A percentile compares a stretch with the other conserved stretches of the same genome.
These are phyloP conservation scores for Alces alces DNA, from an alignment of 2,113 vertebrate genomes.

Conservation along the genomic window DNA sequence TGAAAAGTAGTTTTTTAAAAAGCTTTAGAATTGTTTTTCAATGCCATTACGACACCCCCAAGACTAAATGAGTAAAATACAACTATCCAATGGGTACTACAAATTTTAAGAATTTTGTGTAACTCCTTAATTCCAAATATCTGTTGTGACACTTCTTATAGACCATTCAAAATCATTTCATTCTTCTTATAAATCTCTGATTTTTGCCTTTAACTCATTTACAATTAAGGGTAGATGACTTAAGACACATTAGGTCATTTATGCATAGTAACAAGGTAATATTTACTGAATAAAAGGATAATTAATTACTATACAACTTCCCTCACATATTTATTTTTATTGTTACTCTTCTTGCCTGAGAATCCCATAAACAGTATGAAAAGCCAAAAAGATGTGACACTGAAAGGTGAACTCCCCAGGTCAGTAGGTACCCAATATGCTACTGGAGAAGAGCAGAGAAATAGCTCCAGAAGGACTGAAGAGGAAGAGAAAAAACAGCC, in stretches of 20 bases:
- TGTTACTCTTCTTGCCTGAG: neutral
- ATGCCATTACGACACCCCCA: neutral
- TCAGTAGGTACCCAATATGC: neutral
- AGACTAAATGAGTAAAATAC: neutral
- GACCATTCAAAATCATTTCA: neutral
- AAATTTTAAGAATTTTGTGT: neutral
- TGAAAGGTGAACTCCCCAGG: neutral
- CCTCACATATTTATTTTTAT: neutral
- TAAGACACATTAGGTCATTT: neutral
- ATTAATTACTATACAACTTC: neutral
- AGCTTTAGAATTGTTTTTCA: neutral
- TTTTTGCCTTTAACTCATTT: neutral
- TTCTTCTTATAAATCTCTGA: neutral
- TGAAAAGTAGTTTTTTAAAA: neutral
- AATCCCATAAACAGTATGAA: neutral
- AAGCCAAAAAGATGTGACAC: neutral
- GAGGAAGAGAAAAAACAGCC: neutral
- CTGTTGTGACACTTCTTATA: neutral
- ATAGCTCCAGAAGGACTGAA: neutral
- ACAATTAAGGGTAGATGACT: neutral
- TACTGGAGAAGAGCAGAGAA: neutral
- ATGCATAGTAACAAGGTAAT: neutral
- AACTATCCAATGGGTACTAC: neutral
- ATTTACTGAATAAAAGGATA: neutral
- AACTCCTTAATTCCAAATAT: constrained; percentile 6